Evolutionary conservation across 2,888 invertebrate species (phyloP).

Genomic region (Tetragonisca angustula): DNA sequence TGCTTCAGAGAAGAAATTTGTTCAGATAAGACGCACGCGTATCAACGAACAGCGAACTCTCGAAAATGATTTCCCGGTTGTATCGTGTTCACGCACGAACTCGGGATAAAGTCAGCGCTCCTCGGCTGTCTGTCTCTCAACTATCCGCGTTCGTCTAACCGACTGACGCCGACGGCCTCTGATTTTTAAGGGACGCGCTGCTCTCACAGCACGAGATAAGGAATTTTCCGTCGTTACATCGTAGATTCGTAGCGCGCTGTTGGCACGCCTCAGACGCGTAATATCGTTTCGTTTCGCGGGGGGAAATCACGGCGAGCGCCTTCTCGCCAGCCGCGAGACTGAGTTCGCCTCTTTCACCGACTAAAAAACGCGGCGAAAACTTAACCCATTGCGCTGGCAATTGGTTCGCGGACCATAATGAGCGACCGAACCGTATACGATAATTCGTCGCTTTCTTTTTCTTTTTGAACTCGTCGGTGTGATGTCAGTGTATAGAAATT

Average conservation of each 20-base stretch:
- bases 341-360: background rate
- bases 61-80: background rate
- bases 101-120: background rate
- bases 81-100: background rate
- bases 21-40: background rate
- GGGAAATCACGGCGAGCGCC: constrained; percentile 21
- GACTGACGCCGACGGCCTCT: constrained; percentile 59
- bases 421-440: too few species aligned
- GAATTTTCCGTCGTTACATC: constrained; percentile 73
- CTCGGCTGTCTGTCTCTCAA: constrained; percentile 20
- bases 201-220: constrained; percentile 67
- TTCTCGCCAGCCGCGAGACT: background rate
- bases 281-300: constrained; percentile 25
- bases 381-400: too few species aligned
- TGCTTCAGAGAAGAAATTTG: background rate
- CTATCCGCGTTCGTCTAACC: constrained; percentile 44
- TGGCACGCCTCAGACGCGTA: constrained; percentile 37
- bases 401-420: too few species aligned
- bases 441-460: too few species aligned
- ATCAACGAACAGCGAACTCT: background rate
- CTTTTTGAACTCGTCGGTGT: too few species aligned
- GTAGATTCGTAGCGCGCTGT: constrained; percentile 44
- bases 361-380: too few species aligned
- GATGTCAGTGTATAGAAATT: too few species aligned
- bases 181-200: constrained; percentile 68